Evolutionary conservation across 2,113 vertebrate species (phyloP), one percentile per base, ranked within the genome.

Genomic region (Spheniscus mendiculus): DNA sequence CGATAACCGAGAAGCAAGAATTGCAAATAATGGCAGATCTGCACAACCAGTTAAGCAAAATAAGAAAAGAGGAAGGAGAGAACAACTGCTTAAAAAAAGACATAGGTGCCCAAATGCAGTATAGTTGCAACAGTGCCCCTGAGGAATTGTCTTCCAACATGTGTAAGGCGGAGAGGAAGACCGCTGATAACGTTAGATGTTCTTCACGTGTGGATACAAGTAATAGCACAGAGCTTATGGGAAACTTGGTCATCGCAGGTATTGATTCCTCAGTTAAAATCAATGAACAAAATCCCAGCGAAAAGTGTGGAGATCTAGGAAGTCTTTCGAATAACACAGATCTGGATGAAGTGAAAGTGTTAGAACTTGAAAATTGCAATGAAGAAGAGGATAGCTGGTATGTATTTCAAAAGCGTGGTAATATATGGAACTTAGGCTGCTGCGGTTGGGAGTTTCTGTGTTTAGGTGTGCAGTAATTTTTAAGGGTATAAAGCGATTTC

Each of bases 331-430:
- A 42, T 9, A 95, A 98, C 25, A 95, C 95, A 0, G 98, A 98
- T 6, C 97, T 99, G 95, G 99, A 99, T 66, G 99, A 99, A 83
- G 99, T 99, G 83, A 99, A 99, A 47, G 98, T 99, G 85, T 93
- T 99, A 3, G 98, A 99, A 90, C 98, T 99, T 82, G 98, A 98
- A 50, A 98, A 98, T 16, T 98, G 98, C 93, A 97, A 87, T 1
- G 98, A 99, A 16, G 99, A 99, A 26, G 99, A 99, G 8, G 99
- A 99, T 40, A 98, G 98, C 87, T 99, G 99, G 99, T 99, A 98
- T 2, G 99, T 98, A 66, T 27, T 17, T 12, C 59, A 19, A 15
- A 61, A 27, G 38, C 17, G 15, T 0, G 13, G 55, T 23, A 2
- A 15, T 3, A 4, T 0, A 2, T 32, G 58, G 71, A 11, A 1